Evolutionary conservation across 2,113 vertebrate species (phyloP), one percentile per base, ranked within the genome.

Genomic region (Aviceda subcristata): DNA sequence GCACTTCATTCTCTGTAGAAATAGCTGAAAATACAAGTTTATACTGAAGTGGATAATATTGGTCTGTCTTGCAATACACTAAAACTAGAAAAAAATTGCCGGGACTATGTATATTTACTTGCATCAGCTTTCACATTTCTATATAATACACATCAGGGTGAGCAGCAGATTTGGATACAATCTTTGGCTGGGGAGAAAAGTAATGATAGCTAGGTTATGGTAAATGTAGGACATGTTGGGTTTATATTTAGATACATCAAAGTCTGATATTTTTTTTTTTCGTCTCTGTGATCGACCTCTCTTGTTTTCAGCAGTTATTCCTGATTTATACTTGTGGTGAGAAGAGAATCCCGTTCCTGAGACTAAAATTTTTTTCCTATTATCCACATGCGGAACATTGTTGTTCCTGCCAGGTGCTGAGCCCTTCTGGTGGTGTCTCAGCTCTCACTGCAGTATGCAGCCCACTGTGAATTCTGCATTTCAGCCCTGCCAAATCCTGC

Each of bases 21-120:
- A 97, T 34, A 95, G 94, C 90, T 97, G 95, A 95, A 96, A 95
- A 95, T 94, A 97, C 90, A 94, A 96, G 97, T 97, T 97, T 95
- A 87, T 96, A 91, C 84, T 91, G 88, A 92, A 97, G 91, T 82
- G 71, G 91, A 68, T 91, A 94, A 91, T 96, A 95, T 83, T 97
- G 97, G 79, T 68, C 75, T 96, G 79, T 87, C 94, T 94, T 94
- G 90, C 83, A 93, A 73, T 73, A 84, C 59, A 88, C 84, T 87
- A 86, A 96, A 97, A 96, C 95, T 92, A 48, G 79, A 97, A 96
- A 97, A 97, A 97, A 96, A 90, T 96, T 95, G 90, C 81, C 69
- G 90, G 69, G 79, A 57, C n/a, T 82, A 62, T 84, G 79, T 76
- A 68, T 62, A 82, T 93, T n/a, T 63, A 71, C 56, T 92, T 71